Evolutionary conservation across 1,140 invertebrate genomes (phyloP).

Genomic region (Lucilia sericata): DNA sequence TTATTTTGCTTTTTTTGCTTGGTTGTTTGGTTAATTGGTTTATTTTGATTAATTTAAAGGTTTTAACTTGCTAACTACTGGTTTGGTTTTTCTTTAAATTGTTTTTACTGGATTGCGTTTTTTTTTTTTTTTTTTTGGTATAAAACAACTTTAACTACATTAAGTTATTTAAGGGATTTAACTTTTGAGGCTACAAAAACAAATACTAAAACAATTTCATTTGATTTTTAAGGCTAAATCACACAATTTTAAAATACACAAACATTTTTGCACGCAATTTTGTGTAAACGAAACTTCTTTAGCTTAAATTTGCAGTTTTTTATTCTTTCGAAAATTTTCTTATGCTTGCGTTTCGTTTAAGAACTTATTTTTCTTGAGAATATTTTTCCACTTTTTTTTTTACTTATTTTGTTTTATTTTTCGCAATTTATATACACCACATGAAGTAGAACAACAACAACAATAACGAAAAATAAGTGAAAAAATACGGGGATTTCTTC

Average conservation of each 20-base stretch:
- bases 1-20: background rate
- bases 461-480: background rate
- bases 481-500: constrained; percentile 5
- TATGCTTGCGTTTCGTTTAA: background rate
- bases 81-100: too few species aligned
- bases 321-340: background rate
- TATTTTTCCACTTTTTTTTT: background rate
- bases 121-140: background rate
- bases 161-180: background rate
- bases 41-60: background rate
- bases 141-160: background rate
- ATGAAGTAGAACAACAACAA: constrained; percentile 19
- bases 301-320: background rate
- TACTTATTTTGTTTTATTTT: constrained; percentile 11
- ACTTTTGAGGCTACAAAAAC: too few species aligned
- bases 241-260: background rate
- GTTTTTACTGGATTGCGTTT: too few species aligned
- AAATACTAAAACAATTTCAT: background rate
- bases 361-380: background rate
- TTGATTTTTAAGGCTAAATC: background rate
- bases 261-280: too few species aligned
- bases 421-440: background rate
- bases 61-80: background rate
- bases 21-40: background rate
- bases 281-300: background rate